These are phyloP conservation scores for Noctua janthina DNA, from an alignment of 2,888 invertebrate genomes.

Conservation along the genomic window DNA sequence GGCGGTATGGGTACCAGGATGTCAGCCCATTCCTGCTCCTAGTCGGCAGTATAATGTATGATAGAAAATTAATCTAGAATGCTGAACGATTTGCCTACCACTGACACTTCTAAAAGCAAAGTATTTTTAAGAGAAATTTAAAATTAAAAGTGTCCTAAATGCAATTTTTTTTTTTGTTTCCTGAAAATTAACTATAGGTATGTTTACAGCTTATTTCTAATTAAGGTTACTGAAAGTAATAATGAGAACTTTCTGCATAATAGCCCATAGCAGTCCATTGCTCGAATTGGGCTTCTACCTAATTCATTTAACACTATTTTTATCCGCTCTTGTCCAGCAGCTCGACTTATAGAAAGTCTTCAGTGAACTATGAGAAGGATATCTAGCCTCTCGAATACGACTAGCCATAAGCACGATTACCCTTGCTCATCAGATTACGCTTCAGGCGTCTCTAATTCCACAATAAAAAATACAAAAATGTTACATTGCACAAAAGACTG, in stretches of 20 bases:
- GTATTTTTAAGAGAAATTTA: background rate
- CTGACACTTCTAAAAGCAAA: background rate
- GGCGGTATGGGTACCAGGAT: conserved; percentile 13
- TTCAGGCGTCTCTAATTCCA: conserved; percentile 9
- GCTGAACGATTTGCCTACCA: background rate
- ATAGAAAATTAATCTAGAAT: background rate
- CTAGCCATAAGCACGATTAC: background rate
- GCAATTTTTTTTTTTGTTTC: background rate
- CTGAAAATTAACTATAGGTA: background rate
- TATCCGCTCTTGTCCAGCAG: background rate
- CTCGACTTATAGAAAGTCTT: background rate
- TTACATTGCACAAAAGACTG: background rate
- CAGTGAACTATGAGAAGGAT: background rate
- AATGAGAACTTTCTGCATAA: background rate
- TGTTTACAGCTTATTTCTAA: background rate
- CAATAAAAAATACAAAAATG: conserved; percentile 5
- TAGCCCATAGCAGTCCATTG: too few relatives aligned
- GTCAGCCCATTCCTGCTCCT: background rate
- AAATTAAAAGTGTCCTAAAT: conserved; percentile 1
- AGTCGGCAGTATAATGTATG: background rate
- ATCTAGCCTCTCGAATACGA: background rate
- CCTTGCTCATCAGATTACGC: background rate
- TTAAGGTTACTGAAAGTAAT: background rate
- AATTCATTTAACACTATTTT: background rate
- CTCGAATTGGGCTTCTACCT: background rate